phyloP scores from a whole-genome alignment of 2,888 invertebrate genomes.

The Athalia rosae region DNA sequence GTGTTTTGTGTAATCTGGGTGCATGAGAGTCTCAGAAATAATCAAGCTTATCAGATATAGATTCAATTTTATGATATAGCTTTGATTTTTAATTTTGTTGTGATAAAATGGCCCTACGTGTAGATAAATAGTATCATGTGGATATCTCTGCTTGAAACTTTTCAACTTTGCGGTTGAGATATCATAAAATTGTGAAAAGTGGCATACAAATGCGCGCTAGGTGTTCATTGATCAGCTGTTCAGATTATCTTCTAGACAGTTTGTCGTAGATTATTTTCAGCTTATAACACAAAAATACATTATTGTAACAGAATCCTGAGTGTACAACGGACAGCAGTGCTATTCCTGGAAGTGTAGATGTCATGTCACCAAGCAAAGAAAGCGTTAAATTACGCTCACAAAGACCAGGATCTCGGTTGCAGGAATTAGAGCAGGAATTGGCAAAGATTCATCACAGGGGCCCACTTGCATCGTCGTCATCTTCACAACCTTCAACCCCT shows the following conservation, averaged over 20 bases:
- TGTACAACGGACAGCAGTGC: constrained; percentile 37
- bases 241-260: not conserved
- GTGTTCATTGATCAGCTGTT: no score
- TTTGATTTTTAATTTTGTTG: not conserved
- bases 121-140: not conserved
- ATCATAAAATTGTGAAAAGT: no score
- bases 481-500: constrained; percentile 63
- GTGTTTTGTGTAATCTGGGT: not conserved
- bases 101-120: constrained; percentile 8
- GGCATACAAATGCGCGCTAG: no score
- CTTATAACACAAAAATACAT: not conserved
- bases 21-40: constrained; percentile 1
- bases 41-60: constrained; percentile 13
- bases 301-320: constrained; percentile 49
- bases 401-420: constrained; percentile 68
- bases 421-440: constrained; percentile 71
- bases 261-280: not conserved
- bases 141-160: no score
- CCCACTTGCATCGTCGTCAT: constrained; percentile 58
- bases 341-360: constrained; percentile 57
- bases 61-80: constrained; percentile 6
- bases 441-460: constrained; percentile 73
- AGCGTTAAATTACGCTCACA: constrained; percentile 63
- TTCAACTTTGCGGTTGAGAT: no score
- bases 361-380: constrained; percentile 69